Evolutionary conservation across 2,113 vertebrate genomes (phyloP).

Genomic region (Pachycephala philippinensis): DNA sequence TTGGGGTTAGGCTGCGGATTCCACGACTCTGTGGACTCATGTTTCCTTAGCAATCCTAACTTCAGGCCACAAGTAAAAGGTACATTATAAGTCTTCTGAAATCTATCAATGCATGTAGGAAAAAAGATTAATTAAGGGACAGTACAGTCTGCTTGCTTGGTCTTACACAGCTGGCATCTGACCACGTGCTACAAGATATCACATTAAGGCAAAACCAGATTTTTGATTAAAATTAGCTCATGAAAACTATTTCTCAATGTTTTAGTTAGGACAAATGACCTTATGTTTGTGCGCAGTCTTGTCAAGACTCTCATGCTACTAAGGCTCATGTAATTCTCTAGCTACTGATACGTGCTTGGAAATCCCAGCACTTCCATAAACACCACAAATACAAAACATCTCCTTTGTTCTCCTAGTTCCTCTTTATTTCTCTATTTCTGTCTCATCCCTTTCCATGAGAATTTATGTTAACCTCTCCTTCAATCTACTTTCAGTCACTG

Average conservation of each 20-base stretch:
- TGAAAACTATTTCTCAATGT: neutral
- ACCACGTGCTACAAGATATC: neutral
- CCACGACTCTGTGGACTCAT: conserved; percentile 14
- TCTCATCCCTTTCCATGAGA: neutral
- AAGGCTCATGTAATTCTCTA: neutral
- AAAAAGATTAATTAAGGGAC: neutral
- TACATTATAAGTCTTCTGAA: neutral
- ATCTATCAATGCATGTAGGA: neutral
- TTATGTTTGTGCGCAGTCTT: neutral
- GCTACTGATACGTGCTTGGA: neutral
- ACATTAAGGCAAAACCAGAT: neutral
- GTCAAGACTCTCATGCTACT: neutral
- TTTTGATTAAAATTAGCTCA: neutral
- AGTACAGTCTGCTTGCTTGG: neutral
- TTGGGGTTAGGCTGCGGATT: conserved; percentile 50
- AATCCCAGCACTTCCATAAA: neutral
- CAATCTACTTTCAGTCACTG: neutral
- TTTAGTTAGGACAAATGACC: neutral
- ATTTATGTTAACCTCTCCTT: neutral
- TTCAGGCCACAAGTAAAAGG: neutral
- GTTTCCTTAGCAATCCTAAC: conserved; percentile 33
- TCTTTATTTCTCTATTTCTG: neutral
- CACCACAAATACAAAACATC: neutral
- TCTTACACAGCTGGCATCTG: neutral
- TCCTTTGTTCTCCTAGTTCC: neutral